Evolutionary conservation across 2,797 vertebrate genomes (phyloP), one percentile per base, ranked within the genome.

Genomic region (Acanthornis magna): DNA sequence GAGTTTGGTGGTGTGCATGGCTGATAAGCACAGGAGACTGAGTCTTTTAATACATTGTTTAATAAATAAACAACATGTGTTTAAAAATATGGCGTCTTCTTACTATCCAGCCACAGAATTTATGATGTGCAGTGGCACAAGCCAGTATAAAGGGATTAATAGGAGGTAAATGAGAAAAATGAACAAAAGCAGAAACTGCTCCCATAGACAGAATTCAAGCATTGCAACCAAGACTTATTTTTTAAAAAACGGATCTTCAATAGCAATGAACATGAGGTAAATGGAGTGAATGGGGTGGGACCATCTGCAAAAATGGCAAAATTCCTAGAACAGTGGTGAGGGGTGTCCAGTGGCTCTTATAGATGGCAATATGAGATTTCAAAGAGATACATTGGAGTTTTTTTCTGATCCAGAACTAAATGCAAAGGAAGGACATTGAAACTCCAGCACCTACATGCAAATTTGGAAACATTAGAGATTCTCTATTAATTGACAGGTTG

Each of bases 311-410:
- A 87, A 92, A 54, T 32, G 9, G 1, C 3, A 62, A 70, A 86
- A 79, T 45, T 79, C 32, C 48, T 42, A 32, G 5, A 85, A 54
- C 1, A 60, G 4, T 5, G 12, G 55, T 43, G 25, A 58, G 9
- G 5, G 1, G 4, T 53, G 9, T 62, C 27, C 2, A 2, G 5
- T n/a, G 15, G 9, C 13, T 79, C 2, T 58, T 68, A 16, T 7
- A 32, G 8, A 34, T 51, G 15, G 36, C 11, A 42, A 4, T 25
- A 32, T 20, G 30, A 89, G 13, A 65, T 38, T 83, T 50, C 23
- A 47, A 29, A 72, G 32, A 76, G 4, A 20, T 36, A 47, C 30
- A 13, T 2, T 48, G 5, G 68, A 38, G 10, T 8, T 13, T 8
- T 50, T 47, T 73, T 87, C 76, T 42, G 53, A 86, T 73, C 27